phyloP scores from a whole-genome alignment of 2,888 invertebrate genomes.

The Rotaria magnacalcarata region DNA sequence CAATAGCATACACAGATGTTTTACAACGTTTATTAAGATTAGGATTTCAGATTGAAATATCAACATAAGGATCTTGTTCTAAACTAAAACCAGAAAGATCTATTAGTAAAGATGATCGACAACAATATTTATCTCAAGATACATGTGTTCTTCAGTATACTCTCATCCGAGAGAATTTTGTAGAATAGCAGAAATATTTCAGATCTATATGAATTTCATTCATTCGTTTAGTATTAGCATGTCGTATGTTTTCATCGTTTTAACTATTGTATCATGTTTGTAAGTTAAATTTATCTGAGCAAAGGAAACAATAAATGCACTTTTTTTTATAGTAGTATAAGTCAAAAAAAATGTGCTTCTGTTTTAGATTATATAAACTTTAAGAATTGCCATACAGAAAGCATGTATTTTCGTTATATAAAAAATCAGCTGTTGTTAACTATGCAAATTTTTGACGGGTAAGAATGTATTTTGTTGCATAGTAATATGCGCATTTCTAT shows the following conservation, averaged over 20 bases:
- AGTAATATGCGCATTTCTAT: background rate
- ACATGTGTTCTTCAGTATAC: slow-evolving; percentile 24
- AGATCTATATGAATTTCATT: too few species aligned
- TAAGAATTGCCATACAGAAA: background rate
- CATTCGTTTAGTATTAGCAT: too few species aligned
- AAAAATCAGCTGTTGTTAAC: background rate
- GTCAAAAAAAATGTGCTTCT: too few species aligned
- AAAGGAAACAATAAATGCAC: too few species aligned
- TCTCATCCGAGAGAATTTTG: background rate
- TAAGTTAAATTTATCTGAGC: too few species aligned
- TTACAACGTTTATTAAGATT: slow-evolving; percentile 32
- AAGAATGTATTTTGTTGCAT: background rate
- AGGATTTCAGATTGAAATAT: slow-evolving; percentile 23
- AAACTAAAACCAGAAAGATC: background rate
- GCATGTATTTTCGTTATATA: background rate
- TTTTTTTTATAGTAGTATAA: too few species aligned
- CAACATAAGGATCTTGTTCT: background rate
- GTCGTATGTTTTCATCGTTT: too few species aligned
- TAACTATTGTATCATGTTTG: too few species aligned
- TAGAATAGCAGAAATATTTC: background rate
- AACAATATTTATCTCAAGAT: background rate
- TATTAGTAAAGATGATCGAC: background rate
- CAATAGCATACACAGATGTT: slow-evolving; percentile 8
- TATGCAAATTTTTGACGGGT: background rate
- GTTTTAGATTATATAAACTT: background rate